A percentile compares a stretch with the other conserved stretches of the same genome.
Conservation (phyloP, 30 jellyfish, hydroid and myxozoan species). For the Sanderia malayensis region DNA sequence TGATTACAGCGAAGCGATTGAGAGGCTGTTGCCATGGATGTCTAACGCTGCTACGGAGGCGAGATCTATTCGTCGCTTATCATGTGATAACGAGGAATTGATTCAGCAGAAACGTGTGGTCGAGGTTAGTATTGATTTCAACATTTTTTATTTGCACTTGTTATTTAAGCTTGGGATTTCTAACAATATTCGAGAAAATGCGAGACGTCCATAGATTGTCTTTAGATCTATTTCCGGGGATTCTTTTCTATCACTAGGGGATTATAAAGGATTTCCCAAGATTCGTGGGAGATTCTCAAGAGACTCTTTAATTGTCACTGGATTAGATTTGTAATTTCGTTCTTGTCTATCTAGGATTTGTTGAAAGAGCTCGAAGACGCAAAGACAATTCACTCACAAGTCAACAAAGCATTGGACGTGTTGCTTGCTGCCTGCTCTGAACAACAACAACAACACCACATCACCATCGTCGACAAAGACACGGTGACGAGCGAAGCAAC, state of each 20-base stretch:
- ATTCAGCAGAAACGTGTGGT: constrained; percentile 72
- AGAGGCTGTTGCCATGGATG: constrained; percentile 67
- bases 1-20: constrained; percentile 55
- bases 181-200: too few relatives aligned
- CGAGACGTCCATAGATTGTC: too few relatives aligned
- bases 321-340: not conserved
- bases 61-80: constrained; percentile 37
- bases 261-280: too few relatives aligned
- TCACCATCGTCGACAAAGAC: constrained; percentile 62
- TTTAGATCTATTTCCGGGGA: too few relatives aligned
- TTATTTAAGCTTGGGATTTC: too few relatives aligned
- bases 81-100: constrained; percentile 48
- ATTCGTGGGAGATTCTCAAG: too few relatives aligned
- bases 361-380: constrained; percentile 54
- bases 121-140: constrained; percentile 43
- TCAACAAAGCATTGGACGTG: constrained; percentile 13
- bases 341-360: constrained; percentile 51
- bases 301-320: too few relatives aligned
- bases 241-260: too few relatives aligned
- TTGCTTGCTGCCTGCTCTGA: constrained; percentile 56
- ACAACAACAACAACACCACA: constrained; percentile 61
- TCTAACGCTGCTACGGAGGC: constrained; percentile 56
- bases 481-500: constrained; percentile 53
- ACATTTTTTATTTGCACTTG: too few relatives aligned
- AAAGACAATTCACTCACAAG: constrained; percentile 35